Conservation (phyloP, 2,888 invertebrate species). For the Caenorhabditis sp. region DNA sequence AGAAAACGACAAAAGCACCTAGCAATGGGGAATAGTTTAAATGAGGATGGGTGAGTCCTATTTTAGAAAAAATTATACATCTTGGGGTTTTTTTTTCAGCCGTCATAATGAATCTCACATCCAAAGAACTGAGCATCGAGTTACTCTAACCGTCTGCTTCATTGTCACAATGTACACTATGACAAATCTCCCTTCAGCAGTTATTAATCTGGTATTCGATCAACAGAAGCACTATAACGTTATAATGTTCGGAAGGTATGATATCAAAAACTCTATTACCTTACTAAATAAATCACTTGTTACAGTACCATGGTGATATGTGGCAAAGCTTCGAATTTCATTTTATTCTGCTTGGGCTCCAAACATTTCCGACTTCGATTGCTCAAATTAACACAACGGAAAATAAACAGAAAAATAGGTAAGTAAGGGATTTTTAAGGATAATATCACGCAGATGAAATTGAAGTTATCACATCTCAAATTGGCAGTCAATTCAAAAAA, state of each 20-base stretch:
- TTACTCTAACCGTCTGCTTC: slow-evolving; percentile 67
- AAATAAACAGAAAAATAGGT: slow-evolving; percentile 66
- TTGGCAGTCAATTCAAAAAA: background rate
- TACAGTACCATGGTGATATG: slow-evolving; percentile 66
- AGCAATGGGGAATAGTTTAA: slow-evolving; percentile 36
- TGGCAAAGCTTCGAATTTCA: slow-evolving; percentile 69
- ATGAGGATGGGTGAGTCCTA: slow-evolving; percentile 19
- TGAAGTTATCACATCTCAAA: slow-evolving; percentile 1
- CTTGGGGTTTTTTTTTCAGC: slow-evolving; percentile 14
- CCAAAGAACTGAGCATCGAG: slow-evolving; percentile 68
- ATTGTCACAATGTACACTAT: slow-evolving; percentile 70
- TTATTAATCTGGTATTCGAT: slow-evolving; percentile 37
- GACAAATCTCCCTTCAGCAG: slow-evolving; percentile 69
- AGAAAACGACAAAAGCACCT: slow-evolving; percentile 51
- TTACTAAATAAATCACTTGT: background rate
- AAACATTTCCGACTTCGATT: slow-evolving; percentile 68
- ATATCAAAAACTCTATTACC: background rate
- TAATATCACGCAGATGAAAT: background rate
- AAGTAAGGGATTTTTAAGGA: slow-evolving; percentile 7
- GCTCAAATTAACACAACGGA: slow-evolving; percentile 63
- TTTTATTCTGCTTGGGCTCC: slow-evolving; percentile 69
- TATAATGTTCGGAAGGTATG: slow-evolving; percentile 58
- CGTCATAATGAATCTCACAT: slow-evolving; percentile 42
- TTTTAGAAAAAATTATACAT: background rate
- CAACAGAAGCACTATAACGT: slow-evolving; percentile 39